Evolutionary conservation across 2,888 invertebrate genomes (phyloP).

Genomic region (Lasius platythorax): DNA sequence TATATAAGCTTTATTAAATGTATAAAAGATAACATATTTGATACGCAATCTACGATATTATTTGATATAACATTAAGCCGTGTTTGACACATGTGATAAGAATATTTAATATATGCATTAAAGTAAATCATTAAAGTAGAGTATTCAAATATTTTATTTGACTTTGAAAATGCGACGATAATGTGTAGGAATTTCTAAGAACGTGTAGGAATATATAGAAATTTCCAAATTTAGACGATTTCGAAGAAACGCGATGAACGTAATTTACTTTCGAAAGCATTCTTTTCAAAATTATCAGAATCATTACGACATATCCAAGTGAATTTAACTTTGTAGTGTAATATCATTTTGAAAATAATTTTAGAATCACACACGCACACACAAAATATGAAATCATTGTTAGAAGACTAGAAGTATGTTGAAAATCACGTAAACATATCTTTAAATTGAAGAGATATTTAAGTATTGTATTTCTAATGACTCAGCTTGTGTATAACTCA

Average conservation of each 20-base stretch:
- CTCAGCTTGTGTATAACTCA: not conserved
- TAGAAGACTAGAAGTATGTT: not conserved
- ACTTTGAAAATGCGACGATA: not conserved
- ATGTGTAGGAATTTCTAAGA: not conserved
- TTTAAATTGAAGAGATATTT: not conserved
- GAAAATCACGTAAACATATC: not conserved
- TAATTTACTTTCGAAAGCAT: not conserved
- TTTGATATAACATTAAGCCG: not conserved
- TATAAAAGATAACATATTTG: not conserved
- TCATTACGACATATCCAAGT: not conserved
- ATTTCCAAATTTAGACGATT: not conserved
- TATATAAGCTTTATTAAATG: not conserved
- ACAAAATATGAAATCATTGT: not conserved
- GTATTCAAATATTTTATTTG: not conserved
- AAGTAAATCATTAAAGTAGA: not conserved
- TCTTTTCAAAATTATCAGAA: not conserved
- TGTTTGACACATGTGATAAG: slow-evolving; percentile 11
- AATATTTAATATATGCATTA: not conserved
- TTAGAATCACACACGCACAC: not conserved
- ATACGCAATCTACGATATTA: not conserved
- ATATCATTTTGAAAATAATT: not conserved
- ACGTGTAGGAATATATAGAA: not conserved
- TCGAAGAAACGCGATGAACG: not conserved
- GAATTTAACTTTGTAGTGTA: not conserved
- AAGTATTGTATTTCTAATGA: not conserved